Percentiles rank a stretch among this genome's conserved stretches.
Conservation (phyloP, 2,113 vertebrate species). For the Vanacampus margaritifer region DNA sequence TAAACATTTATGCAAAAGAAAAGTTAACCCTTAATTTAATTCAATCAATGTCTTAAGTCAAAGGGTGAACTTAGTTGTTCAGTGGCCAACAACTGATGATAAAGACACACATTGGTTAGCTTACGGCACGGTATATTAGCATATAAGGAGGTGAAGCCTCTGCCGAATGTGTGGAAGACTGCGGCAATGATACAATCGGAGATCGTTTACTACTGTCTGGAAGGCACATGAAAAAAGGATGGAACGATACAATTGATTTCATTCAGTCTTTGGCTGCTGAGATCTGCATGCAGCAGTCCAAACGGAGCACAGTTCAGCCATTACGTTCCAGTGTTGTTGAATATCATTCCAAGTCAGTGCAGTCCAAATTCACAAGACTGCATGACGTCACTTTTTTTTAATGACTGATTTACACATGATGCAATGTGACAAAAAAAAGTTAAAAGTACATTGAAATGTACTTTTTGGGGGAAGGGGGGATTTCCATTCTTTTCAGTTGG, state of each 20-base stretch:
- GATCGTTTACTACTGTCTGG: slow-evolving; percentile 28
- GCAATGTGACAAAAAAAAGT: too few relatives aligned
- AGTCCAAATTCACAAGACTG: too few relatives aligned
- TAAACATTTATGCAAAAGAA: neutral
- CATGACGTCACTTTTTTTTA: too few relatives aligned
- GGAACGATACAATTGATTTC: slow-evolving; percentile 25
- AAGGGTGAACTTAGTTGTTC: neutral
- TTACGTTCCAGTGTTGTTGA: neutral
- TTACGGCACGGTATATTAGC: slow-evolving; percentile 1
- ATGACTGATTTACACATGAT: too few relatives aligned
- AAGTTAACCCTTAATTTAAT: neutral
- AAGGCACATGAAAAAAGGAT: slow-evolving; percentile 62
- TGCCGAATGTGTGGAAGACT: slow-evolving; percentile 20
- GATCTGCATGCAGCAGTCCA: slow-evolving; percentile 17
- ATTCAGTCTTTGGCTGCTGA: slow-evolving; percentile 15
- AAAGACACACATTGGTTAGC: neutral
- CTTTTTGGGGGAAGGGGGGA: too few relatives aligned
- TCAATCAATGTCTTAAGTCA: neutral
- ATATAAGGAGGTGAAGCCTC: neutral
- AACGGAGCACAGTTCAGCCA: slow-evolving; percentile 9
- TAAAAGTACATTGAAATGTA: too few relatives aligned
- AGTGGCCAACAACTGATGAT: neutral
- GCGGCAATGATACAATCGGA: slow-evolving; percentile 36
- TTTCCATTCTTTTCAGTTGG: too few relatives aligned
- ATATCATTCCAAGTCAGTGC: neutral